A percentile compares a stretch with the other conserved stretches of the same genome.
Conservation (phyloP, 2,888 invertebrate species). For the Galerucella nymphaeae region DNA sequence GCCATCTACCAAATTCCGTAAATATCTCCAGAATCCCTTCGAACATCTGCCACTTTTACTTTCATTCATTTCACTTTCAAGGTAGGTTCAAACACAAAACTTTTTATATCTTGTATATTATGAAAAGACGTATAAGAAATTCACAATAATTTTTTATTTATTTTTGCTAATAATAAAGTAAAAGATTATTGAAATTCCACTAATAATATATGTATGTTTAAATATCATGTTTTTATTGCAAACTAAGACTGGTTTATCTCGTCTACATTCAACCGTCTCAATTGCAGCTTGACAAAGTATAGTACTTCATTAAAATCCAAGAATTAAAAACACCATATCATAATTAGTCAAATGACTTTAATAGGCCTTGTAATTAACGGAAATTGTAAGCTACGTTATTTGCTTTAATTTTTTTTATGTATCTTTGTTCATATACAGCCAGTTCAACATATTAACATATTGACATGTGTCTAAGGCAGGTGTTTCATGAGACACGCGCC, state of each 20-base stretch:
- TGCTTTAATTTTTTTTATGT: slow-evolving; percentile 2
- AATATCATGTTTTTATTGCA: background rate
- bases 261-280: background rate
- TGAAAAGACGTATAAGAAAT: too few relatives aligned
- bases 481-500: slow-evolving; percentile 56
- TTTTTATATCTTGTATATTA: background rate
- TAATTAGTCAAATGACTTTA: slow-evolving; percentile 12
- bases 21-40: background rate
- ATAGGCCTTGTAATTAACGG: slow-evolving; percentile 4
- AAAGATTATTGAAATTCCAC: too few relatives aligned
- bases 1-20: too few relatives aligned
- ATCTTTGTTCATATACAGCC: slow-evolving; percentile 23
- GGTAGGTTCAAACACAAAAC: background rate
- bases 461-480: slow-evolving; percentile 57
- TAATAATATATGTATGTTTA: too few relatives aligned
- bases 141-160: too few relatives aligned
- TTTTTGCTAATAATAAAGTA: too few relatives aligned
- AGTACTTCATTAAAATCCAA: slow-evolving; percentile 1
- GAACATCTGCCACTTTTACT: slow-evolving; percentile 45
- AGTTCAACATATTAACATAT: slow-evolving; percentile 34
- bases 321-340: slow-evolving; percentile 3
- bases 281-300: background rate
- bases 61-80: slow-evolving; percentile 40
- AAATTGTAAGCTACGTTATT: slow-evolving; percentile 16
- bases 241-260: background rate